Evolutionary conservation across 2,113 vertebrate species (phyloP).

Genomic region (Sylvia atricapilla): DNA sequence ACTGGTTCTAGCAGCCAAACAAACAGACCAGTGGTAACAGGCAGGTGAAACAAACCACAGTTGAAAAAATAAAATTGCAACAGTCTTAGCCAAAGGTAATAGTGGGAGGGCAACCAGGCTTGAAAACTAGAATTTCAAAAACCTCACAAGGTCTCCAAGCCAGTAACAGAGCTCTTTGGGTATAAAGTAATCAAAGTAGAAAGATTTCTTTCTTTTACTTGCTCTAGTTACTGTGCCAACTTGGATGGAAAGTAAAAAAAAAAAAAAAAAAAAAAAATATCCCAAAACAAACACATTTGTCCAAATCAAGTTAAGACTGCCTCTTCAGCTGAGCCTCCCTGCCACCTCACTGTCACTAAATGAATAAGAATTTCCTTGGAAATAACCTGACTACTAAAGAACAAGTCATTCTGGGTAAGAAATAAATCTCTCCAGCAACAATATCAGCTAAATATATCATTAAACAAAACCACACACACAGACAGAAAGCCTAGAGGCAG

Average conservation of each 20-base stretch:
- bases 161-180: background rate
- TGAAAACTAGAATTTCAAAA: background rate
- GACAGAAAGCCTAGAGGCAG: background rate
- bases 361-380: background rate
- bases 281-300: background rate
- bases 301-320: background rate
- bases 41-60: background rate
- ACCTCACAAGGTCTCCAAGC: background rate
- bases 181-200: background rate
- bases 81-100: background rate
- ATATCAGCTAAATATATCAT: background rate
- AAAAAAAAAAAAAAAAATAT: background rate
- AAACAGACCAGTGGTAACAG: background rate
- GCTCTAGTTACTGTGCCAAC: background rate
- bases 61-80: background rate
- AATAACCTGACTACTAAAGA: background rate
- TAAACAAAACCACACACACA: background rate
- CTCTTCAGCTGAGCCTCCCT: background rate
- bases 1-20: background rate
- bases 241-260: background rate
- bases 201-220: background rate
- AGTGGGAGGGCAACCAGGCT: background rate
- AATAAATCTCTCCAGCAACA: background rate
- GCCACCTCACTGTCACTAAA: background rate
- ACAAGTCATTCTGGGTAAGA: background rate